A percentile compares a stretch with the other conserved stretches of the same genome.
Evolutionary conservation across 2,113 vertebrate genomes (phyloP).

Genomic region (Phyllostomus discolor): DNA sequence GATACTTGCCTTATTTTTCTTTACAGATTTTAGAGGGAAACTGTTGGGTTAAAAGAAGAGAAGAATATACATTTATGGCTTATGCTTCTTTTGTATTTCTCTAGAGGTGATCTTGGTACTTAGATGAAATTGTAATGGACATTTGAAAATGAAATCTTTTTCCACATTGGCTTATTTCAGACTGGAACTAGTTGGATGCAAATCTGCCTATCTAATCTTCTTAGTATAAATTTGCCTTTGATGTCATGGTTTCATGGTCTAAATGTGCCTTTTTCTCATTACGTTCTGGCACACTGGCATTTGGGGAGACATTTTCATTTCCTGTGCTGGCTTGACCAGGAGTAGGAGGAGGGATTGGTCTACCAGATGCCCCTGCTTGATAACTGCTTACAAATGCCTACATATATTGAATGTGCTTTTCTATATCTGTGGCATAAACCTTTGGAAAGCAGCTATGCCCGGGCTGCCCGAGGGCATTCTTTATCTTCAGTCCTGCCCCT

Average conservation of each 20-base stretch:
- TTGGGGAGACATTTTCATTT: conserved; percentile 53
- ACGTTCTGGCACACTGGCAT: neutral
- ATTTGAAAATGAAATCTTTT: conserved; percentile 51
- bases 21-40: neutral
- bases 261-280: neutral
- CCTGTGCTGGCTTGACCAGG: neutral
- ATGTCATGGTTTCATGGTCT: conserved; percentile 41
- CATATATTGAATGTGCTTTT: neutral
- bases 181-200: conserved; percentile 47
- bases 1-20: neutral
- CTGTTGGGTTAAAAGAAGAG: conserved; percentile 14
- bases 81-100: conserved; percentile 36
- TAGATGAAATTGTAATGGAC: conserved; percentile 59
- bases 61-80: neutral
- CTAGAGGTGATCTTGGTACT: conserved; percentile 14
- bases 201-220: conserved; percentile 69
- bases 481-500: neutral
- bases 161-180: conserved; percentile 47
- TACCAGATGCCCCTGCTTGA: conserved; percentile 29
- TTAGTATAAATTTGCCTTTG: conserved; percentile 68
- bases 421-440: neutral
- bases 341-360: neutral
- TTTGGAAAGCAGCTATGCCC: neutral
- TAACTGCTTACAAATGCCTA: neutral
- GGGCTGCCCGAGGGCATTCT: neutral